Conservation (phyloP, 53 echinoderm and acorn worm genomes). For the Patiria pectinifera region DNA sequence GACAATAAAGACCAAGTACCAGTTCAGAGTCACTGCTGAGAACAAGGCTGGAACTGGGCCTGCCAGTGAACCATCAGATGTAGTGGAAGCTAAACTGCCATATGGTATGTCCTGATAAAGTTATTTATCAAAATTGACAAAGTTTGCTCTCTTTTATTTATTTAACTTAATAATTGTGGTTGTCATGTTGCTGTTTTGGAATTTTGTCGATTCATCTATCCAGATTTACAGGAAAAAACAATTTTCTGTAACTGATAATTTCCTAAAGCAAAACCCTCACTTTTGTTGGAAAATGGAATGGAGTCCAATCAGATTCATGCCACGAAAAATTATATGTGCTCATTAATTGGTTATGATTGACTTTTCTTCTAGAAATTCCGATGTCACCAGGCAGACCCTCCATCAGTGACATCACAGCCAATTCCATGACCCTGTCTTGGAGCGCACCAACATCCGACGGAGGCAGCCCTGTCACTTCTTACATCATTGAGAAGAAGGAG, state of each 20-base stretch:
- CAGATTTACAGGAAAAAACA: too few relatives aligned
- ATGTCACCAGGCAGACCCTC: slow-evolving; percentile 82
- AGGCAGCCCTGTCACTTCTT: slow-evolving; percentile 78
- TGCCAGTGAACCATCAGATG: slow-evolving; percentile 72
- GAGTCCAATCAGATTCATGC: too few relatives aligned
- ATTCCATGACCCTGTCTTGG: slow-evolving; percentile 84
- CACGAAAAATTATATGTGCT: neutral
- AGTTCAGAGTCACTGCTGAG: slow-evolving; percentile 84
- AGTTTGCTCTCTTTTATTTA: neutral
- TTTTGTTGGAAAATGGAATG: too few relatives aligned
- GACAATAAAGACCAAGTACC: slow-evolving; percentile 74
- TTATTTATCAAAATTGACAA: neutral
- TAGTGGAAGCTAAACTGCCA: slow-evolving; percentile 77
- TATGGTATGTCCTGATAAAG: slow-evolving; percentile 76
- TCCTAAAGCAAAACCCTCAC: too few relatives aligned
- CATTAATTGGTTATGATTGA: neutral
- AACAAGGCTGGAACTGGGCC: slow-evolving; percentile 87
- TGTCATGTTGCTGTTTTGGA: neutral
- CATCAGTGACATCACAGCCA: slow-evolving; percentile 75
- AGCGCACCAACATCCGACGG: slow-evolving; percentile 89
- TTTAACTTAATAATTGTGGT: neutral
- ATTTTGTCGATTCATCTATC: neutral
- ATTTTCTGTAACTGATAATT: too few relatives aligned
- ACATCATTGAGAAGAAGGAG: slow-evolving; percentile 88
- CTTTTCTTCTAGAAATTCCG: slow-evolving; percentile 72